Conservation (phyloP, 1,140 invertebrate genomes). For the Ips typographus region DNA sequence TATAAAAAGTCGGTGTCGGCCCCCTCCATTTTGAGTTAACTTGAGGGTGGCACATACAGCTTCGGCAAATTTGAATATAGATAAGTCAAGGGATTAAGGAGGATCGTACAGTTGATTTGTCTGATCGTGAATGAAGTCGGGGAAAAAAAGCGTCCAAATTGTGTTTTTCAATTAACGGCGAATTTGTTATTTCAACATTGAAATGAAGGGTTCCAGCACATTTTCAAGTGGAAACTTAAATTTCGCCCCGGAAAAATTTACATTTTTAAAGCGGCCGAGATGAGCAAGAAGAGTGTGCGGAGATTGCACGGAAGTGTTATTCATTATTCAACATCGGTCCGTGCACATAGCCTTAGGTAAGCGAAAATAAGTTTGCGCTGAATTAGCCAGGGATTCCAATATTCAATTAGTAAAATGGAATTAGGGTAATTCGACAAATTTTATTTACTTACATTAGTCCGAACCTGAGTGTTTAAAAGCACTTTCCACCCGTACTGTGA, state of each 20-base stretch:
- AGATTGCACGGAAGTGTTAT: conserved; percentile 17
- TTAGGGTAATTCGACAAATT: conserved; percentile 4
- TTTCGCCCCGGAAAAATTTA: conserved; percentile 11
- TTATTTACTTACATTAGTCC: background rate
- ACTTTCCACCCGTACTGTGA: background rate
- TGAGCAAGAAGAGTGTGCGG: conserved; percentile 7
- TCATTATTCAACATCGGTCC: conserved; percentile 22
- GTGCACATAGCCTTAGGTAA: conserved; percentile 10
- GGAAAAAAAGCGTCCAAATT: too few relatives aligned
- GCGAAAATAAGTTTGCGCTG: conserved; percentile 13
- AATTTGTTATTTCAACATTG: background rate
- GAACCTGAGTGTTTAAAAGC: conserved; percentile 3
- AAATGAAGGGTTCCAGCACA: background rate
- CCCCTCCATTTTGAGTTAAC: background rate
- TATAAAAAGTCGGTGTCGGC: background rate
- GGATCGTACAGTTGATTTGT: background rate
- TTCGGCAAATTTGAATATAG: conserved; percentile 1
- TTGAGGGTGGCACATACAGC: background rate
- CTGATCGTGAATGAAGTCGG: too few relatives aligned
- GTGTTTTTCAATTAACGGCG: too few relatives aligned
- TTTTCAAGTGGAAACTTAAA: background rate
- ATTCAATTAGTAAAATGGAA: conserved; percentile 11
- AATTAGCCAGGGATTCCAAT: conserved; percentile 9
- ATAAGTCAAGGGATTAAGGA: background rate
- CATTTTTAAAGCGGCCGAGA: conserved; percentile 10